A percentile compares a stretch with the other conserved stretches of the same genome.
Evolutionary conservation across 1,140 invertebrate genomes (phyloP).

Genomic region (Drosophila pallidifrons): DNA sequence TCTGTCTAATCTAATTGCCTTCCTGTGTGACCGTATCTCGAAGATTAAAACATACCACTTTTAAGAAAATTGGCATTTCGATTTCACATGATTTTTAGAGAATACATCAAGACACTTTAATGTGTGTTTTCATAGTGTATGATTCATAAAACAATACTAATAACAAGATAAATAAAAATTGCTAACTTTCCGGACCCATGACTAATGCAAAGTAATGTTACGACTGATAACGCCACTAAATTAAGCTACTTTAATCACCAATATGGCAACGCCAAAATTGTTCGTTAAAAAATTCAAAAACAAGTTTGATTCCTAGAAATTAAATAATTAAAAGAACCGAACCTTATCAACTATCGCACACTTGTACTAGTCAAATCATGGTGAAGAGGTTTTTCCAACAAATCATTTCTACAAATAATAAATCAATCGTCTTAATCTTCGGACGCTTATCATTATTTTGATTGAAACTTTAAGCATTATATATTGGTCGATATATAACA

Average conservation of each 20-base stretch:
- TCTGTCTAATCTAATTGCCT: neutral
- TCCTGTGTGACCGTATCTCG: neutral
- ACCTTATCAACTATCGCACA: slow-evolving; percentile 23
- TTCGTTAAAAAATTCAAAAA: slow-evolving; percentile 1
- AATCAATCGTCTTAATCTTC: slow-evolving; percentile 33
- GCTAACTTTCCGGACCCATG: too few species aligned
- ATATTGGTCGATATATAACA: slow-evolving; percentile 20
- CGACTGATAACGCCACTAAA: too few species aligned
- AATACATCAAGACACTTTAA: too few species aligned
- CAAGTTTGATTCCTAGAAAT: slow-evolving; percentile 1
- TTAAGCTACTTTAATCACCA: slow-evolving; percentile 1
- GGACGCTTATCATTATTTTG: slow-evolving; percentile 51
- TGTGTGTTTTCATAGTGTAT: too few species aligned
- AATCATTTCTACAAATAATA: slow-evolving; percentile 21
- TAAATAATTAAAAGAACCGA: neutral
- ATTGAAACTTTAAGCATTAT: slow-evolving; percentile 57
- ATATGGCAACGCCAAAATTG: neutral
- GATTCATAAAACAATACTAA: too few species aligned
- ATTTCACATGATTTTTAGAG: too few species aligned
- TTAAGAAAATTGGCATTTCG: neutral
- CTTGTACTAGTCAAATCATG: slow-evolving; percentile 1
- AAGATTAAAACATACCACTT: neutral
- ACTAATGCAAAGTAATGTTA: too few species aligned
- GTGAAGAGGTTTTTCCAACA: slow-evolving; percentile 18
- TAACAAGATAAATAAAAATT: too few species aligned